Base-by-base conservation (phyloP, 2,888 invertebrate genomes). In the Erebia epiphron region DNA sequence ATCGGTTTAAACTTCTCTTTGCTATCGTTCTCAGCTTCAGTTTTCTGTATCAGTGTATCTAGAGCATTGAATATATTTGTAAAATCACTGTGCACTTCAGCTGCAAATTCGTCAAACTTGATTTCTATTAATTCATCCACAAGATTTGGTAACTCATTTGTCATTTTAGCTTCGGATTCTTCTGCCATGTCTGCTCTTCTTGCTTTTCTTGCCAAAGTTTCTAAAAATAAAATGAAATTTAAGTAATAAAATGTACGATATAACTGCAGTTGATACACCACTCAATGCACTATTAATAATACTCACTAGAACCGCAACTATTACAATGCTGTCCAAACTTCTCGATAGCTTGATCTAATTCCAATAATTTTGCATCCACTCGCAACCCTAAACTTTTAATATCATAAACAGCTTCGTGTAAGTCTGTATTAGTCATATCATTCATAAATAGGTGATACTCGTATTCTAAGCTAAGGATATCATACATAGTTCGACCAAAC, bases 401-500 rank as follows among this genome's bases (percentile, higher is more conserved):
- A 14, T 63, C n/a, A 54, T 68, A 65, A 43, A 75, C 16, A 35
- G 70, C 67, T 57, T 13, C 26, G n/a, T 72, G 10, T 49, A 69
- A n/a, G 26, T 76, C 57, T 14, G 65, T 68, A 16, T 54, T 52
- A 8, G 70, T 71, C 11, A 83, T 63, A 64, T 75, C 13, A 26
- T 79, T 41, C 18, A 66, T 62, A 56, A 80, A 80, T 71, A 83
- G 80, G 69, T 76, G 73, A 72, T 83, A 83, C 35, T 84, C 78
- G 68, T 86, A 86, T 77, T 83, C 79, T 49, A 88, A 74, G 61
- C 69, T 75, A 21, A 87, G 76, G 71, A 85, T 75, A 18, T 85
- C 80, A 50, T 83, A 85, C 84, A 87, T 85, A 9, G 79, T 78
- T 13, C 52, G 65, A 14, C 82, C 82, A 67, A 83, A 86, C 56